Evolutionary conservation across 2,113 vertebrate species (phyloP), one percentile per base, ranked within the genome.

Genomic region (Nicator chloris): DNA sequence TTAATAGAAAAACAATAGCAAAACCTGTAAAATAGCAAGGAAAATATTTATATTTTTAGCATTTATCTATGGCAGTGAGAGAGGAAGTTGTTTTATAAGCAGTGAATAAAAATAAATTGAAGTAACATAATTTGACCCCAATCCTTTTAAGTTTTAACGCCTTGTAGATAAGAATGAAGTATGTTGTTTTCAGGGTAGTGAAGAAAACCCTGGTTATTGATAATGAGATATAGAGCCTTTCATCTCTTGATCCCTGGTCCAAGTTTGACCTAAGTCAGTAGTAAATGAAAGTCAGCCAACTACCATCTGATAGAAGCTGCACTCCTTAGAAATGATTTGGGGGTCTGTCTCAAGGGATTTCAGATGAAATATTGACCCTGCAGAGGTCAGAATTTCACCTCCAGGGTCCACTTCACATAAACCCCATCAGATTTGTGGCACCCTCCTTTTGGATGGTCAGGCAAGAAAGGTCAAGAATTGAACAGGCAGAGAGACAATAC

Each of bases 161-260:
- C 77, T 72, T 87, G 65, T 92, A 96, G 92, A 96, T 95, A 93
- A 96, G 91, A 90, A 94, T 95, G 82, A 95, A 92, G 77, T 93
- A 94, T 94, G 90, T 89, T 13, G 27, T 60, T 78, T 77, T 88
- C 82, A 56, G 82, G 54, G 39, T 86, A 79, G 64, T 91, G 65
- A 68, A 89, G 83, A 86, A 65, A 88, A 63, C 63, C 40, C 63
- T 92, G 66, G 50, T 95, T 92, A 96, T 94, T 96, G 97, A 94
- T 95, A 90, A 93, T 92, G 94, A 88, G 91, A 80, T 88, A 84
- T 30, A 82, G 63, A 90, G 87, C 68, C 95, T 96, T 96, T 96
- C 89, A 96, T 95, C 90, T 97, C 88, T 65, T 95, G 94, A 93
- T 96, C 93, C 93, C 90, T 95, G 68, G 78, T 96, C 94, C 84